A percentile compares a stretch with the other conserved stretches of the same genome.
phyloP scores from a whole-genome alignment of 2,888 invertebrate species.

The Cerceris ruficornis region DNA sequence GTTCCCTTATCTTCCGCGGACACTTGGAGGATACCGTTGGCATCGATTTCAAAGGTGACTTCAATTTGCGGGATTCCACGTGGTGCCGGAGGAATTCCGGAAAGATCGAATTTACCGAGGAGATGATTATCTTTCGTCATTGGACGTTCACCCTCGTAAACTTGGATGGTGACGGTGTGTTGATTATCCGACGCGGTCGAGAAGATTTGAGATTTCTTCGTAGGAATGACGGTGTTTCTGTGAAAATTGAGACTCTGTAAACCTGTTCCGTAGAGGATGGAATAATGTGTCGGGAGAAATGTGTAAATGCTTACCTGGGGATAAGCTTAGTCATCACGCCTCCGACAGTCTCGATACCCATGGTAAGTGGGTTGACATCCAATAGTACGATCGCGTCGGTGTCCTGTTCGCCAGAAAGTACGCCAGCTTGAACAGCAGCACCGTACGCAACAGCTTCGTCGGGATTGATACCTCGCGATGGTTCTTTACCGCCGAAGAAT shows the following conservation, averaged over 20 bases:
- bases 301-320: conserved; percentile 82
- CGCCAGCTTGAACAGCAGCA: conserved; percentile 99
- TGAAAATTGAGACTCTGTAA: conserved; percentile 11
- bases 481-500: conserved; percentile 99
- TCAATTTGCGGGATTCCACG: conserved; percentile 97
- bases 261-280: background rate
- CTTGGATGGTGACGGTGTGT: conserved; percentile 98
- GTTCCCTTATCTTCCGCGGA: conserved; percentile 99
- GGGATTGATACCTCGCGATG: conserved; percentile 98
- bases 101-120: conserved; percentile 98
- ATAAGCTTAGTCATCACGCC: conserved; percentile 99
- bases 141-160: conserved; percentile 99
- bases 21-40: conserved; percentile 96
- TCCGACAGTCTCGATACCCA: conserved; percentile 99
- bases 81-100: conserved; percentile 97
- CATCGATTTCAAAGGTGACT: conserved; percentile 97
- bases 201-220: conserved; percentile 99
- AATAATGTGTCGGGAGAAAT: background rate
- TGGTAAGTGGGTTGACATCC: conserved; percentile 98
- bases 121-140: conserved; percentile 99
- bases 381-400: conserved; percentile 97
- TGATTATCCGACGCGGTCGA: conserved; percentile 99
- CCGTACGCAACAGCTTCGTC: conserved; percentile 99
- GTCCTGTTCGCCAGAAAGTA: conserved; percentile 98
- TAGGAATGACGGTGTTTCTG: conserved; percentile 99